Percentiles rank a stretch among this genome's conserved stretches.
phyloP scores from a whole-genome alignment of 2,888 invertebrate species.

The Campaea margaritaria region DNA sequence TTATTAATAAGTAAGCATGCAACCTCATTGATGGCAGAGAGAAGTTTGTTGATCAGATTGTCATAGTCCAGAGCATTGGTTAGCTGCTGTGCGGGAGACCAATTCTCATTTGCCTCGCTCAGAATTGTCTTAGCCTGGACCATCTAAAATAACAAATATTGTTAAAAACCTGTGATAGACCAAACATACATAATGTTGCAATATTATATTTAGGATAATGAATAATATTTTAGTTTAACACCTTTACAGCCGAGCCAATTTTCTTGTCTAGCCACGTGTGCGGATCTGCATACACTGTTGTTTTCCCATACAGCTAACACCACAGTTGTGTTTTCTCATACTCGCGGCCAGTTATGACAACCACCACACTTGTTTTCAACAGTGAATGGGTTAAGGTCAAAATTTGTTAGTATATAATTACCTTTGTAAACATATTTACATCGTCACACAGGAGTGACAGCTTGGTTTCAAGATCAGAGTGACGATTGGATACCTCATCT shows the following conservation, averaged over 20 bases:
- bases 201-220: no score
- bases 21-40: conserved; percentile 71
- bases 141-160: conserved; percentile 59
- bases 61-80: conserved; percentile 61
- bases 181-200: not conserved
- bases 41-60: conserved; percentile 65
- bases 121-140: conserved; percentile 66
- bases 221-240: no score
- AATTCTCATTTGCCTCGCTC: conserved; percentile 60
- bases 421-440: conserved; percentile 73
- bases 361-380: no score
- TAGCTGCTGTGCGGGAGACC: conserved; percentile 47
- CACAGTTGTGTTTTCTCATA: no score
- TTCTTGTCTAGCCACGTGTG: no score
- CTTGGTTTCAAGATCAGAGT: conserved; percentile 66
- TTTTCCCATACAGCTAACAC: no score
- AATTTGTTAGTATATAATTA: no score
- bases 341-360: no score
- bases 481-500: conserved; percentile 53
- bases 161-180: not conserved
- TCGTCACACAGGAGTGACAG: conserved; percentile 65
- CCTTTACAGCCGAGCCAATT: no score
- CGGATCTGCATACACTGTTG: no score
- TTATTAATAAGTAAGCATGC: conserved; percentile 69
- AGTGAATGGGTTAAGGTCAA: no score